Base-by-base conservation (phyloP, 2,888 invertebrate genomes). In the Oconnorella tubifera region DNA sequence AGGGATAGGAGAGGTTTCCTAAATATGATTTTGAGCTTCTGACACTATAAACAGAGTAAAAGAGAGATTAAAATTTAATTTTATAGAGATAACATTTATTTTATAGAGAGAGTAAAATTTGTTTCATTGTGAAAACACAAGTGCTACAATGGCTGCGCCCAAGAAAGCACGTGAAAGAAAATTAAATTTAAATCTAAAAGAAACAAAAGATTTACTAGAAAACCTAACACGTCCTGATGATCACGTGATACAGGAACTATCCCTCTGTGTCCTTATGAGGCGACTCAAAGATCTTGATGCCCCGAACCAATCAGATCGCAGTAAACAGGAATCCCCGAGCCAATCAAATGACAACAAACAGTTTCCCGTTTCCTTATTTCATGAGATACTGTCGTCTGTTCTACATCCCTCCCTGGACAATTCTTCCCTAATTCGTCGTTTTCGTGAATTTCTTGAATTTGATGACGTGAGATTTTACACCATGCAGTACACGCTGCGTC, bases 401-500 rank as follows among this genome's bases (percentile, higher is more conserved):
- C 40, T 40, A 19, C 40, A 40, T 14, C 40, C 40, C 40, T 40
- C 40, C 10, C 10, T 40, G 40, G 25, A 51, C 25, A 51, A 19
- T 6, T 23, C 53, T 27, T 23, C 14, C 23, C 53, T 51, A 6
- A 25, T 10, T 51, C 6, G 4, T 10, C 14, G 25, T 6, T 51
- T 51, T 51, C 53, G 25, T 19, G 14, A 51, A 27, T 51, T 19
- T 25, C 25, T 51, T 6, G 53, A 86, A 64, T 89, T 88, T 78
- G 86, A 88, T 70, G 92, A 93, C 78, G 86, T 91, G 25, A 84
- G 91, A 67, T 89, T 88, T 77, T 86, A 88, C 76, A 87, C 88
- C 0, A 88, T 91, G 83, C 86, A 86, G 77, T 77, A 85, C 62
- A 76, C 89, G 73, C 85, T 86, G 19, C 80, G 83, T 73, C 81